Evolutionary conservation across 2,888 invertebrate species (phyloP), one percentile per base, ranked within the genome.

Genomic region (Parelbella ahira): DNA sequence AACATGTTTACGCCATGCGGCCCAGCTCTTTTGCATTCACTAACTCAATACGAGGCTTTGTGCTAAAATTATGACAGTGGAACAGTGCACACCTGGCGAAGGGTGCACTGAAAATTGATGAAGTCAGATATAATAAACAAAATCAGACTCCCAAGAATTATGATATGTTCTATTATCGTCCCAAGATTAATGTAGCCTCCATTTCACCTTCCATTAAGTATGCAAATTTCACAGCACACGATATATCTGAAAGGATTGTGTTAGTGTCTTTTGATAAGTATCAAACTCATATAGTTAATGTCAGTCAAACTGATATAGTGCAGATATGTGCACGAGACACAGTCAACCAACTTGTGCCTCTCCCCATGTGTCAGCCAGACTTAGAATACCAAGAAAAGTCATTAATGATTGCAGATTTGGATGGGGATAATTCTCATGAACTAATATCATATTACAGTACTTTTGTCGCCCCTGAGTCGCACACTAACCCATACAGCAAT

Each of bases 1-100:
- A 83, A 12, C 90, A 90, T 57, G 91, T 93, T 29, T 93, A 91
- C 61, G 92, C 93, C 1, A 93, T 94, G 89, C 90, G 89, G 37
- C 94, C 94, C 0, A 92, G 91, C 12, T 88, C 91, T 3, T 90
- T 94, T 76, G 88, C 89, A 1, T 91, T 92, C 54, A 82, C 88
- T 50, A 88, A 89, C 48, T 81, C 88, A 30, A 89, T 93, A 48
- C 88, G 91, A 34, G 94, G 95, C 0, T 95, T 94, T 73, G 92
- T 93, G 8, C 77, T 95, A 54, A 95, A 95, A 83, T 92, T 94
- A 73, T 95, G 95, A 94, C 92, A 93, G 61, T 95, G 93, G 93
- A 89, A 89, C 49, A 88, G 84, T 68, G 87, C 83, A 70, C 86
- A 83, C 70, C 58, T 79, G 11, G 81, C 83, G 18, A 78, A 80